Percentiles rank a stretch among this genome's conserved stretches.
phyloP scores from a whole-genome alignment of 2,888 invertebrate species.

The Leuctra nigra region DNA sequence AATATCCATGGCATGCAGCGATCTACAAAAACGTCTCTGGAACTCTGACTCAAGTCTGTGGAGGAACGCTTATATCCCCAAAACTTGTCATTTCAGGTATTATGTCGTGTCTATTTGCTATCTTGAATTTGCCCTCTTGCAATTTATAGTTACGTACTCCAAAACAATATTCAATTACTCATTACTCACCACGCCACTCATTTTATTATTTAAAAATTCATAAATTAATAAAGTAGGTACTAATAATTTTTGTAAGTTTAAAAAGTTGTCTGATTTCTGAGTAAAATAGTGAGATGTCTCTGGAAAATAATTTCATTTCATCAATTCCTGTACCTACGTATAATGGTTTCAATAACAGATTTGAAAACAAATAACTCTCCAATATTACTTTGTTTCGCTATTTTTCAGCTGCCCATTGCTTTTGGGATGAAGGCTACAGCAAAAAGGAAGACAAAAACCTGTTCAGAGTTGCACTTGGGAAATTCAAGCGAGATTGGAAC shows the following conservation, averaged over 20 bases:
- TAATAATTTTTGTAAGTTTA: not conserved
- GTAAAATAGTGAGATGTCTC: not conserved
- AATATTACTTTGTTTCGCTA: not conserved
- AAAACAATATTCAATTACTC: not conserved
- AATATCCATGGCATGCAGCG: constrained; percentile 35
- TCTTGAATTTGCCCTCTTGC: too few species aligned
- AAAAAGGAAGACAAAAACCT: constrained; percentile 29
- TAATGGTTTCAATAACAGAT: not conserved
- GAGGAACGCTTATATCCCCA: constrained; percentile 32
- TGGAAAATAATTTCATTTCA: too few species aligned
- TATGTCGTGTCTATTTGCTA: not conserved
- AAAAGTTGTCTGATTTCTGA: not conserved
- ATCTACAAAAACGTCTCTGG: constrained; percentile 28
- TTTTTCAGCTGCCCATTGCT: constrained; percentile 40
- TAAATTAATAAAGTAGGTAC: not conserved
- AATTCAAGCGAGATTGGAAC: constrained; percentile 37
- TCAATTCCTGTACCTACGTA: too few species aligned
- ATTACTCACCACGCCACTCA: not conserved
- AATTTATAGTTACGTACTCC: too few species aligned
- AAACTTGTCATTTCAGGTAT: constrained; percentile 33
- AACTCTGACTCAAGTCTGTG: constrained; percentile 32
- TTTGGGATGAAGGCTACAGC: constrained; percentile 35
- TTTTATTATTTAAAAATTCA: not conserved
- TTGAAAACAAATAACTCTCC: not conserved
- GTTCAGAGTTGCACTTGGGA: constrained; percentile 37